Percentiles rank a stretch among this genome's conserved stretches.
Conservation (phyloP, 2,113 vertebrate genomes). For the Phylloscopus trochiloides region DNA sequence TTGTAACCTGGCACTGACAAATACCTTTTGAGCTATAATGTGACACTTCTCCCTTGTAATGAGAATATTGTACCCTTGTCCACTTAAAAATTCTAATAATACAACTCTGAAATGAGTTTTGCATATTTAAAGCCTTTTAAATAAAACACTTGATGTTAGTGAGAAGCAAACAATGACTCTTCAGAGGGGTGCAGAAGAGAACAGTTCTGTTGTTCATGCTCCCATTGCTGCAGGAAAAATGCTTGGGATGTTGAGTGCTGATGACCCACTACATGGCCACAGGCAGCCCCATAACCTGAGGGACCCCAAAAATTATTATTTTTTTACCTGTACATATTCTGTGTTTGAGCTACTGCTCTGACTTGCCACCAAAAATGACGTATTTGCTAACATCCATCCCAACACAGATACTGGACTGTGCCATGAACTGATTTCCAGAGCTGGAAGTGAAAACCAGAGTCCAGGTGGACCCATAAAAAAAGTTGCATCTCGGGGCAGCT, state of each 20-base stretch:
- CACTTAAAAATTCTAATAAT: not conserved
- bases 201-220: accelerated
- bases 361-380: not conserved
- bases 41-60: not conserved
- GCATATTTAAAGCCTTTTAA: not conserved
- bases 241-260: not conserved
- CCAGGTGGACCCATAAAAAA: not conserved
- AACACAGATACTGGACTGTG: not conserved
- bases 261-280: not conserved
- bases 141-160: not conserved
- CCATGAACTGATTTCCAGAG: not conserved
- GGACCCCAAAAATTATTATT: not conserved
- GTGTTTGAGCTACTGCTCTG: not conserved
- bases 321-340: not conserved
- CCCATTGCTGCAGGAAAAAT: not conserved
- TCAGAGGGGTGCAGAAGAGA: not conserved
- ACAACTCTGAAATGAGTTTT: not conserved
- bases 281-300: not conserved
- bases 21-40: not conserved
- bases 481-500: not conserved
- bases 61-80: not conserved
- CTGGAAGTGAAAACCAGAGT: not conserved
- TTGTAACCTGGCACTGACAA: not conserved
- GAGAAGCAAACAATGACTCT: accelerated
- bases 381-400: not conserved